These are phyloP conservation scores for Anisognathus igniventris DNA, from an alignment of 2,797 vertebrate genomes.

Conservation along the genomic window DNA sequence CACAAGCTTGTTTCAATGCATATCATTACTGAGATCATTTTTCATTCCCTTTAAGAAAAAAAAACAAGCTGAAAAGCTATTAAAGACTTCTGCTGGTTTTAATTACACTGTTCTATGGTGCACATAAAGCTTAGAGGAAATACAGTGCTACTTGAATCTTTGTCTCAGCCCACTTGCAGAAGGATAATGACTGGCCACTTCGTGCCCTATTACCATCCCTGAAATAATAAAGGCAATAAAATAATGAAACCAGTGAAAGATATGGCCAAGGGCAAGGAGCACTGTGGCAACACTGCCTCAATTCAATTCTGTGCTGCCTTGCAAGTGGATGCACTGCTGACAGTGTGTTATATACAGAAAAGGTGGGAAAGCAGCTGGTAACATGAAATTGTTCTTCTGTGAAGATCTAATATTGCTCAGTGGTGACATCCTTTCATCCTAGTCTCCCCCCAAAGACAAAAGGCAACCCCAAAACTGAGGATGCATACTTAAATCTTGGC, in stretches of 20 bases:
- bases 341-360: not conserved
- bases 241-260: slow-evolving; percentile 50
- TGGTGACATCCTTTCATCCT: not conserved
- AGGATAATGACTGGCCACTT: slow-evolving; percentile 21
- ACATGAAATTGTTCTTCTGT: not conserved
- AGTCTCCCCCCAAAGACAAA: not conserved
- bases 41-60: slow-evolving; percentile 12
- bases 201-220: slow-evolving; percentile 9
- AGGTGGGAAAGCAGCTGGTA: not conserved
- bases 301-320: slow-evolving; percentile 1
- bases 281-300: not conserved
- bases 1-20: not conserved
- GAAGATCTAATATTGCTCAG: not conserved
- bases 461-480: not conserved
- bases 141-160: not conserved
- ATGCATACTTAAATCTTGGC: not conserved
- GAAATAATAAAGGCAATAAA: slow-evolving; percentile 62
- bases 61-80: slow-evolving; percentile 18
- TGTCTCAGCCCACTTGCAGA: slow-evolving; percentile 31
- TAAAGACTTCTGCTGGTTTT: slow-evolving; percentile 29
- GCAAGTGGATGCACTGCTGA: not conserved
- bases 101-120: slow-evolving; percentile 16
- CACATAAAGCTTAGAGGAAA: not conserved
- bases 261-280: slow-evolving; percentile 55
- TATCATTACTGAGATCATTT: not conserved